phyloP scores from a whole-genome alignment of 2,797 vertebrate genomes.

The Gephyroberyx darwinii region DNA sequence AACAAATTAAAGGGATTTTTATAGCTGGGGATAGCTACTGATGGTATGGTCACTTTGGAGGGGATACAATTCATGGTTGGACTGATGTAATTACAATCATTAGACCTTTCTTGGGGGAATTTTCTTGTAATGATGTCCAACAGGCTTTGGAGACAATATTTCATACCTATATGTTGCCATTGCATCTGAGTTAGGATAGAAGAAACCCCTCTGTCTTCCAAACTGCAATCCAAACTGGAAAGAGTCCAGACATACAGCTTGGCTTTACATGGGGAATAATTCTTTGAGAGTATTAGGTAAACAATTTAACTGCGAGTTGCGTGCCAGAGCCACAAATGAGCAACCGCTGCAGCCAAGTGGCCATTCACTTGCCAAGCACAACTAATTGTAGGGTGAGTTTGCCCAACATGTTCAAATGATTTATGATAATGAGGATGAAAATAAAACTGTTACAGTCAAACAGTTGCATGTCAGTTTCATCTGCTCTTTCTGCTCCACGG shows the following conservation, averaged over 20 bases:
- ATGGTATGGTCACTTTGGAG: conserved; percentile 37
- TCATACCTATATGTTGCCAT: conserved; percentile 53
- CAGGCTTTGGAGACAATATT: conserved; percentile 33
- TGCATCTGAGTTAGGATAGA: conserved; percentile 51
- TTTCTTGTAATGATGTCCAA: conserved; percentile 15
- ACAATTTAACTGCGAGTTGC: conserved; percentile 60
- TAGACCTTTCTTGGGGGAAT: conserved; percentile 30
- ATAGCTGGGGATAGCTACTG: conserved; percentile 27
- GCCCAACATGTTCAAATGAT: conserved; percentile 66
- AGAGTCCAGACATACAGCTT: conserved; percentile 60
- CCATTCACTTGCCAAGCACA: conserved; percentile 67
- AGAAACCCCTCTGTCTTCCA: conserved; percentile 45
- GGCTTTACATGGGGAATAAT: conserved; percentile 59
- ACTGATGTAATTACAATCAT: conserved; percentile 35
- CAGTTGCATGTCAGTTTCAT: conserved; percentile 29
- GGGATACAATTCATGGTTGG: conserved; percentile 24
- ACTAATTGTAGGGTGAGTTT: conserved; percentile 75
- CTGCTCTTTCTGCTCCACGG: conserved; percentile 11
- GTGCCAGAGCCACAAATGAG: conserved; percentile 76
- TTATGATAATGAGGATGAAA: conserved; percentile 68
- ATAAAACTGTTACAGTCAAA: conserved; percentile 57
- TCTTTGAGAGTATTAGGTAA: conserved; percentile 74
- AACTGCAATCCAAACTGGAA: conserved; percentile 51
- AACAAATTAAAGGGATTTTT: conserved; percentile 29
- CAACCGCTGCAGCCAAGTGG: conserved; percentile 68